phyloP scores from a whole-genome alignment of 2,888 invertebrate genomes.

The Actias luna region DNA sequence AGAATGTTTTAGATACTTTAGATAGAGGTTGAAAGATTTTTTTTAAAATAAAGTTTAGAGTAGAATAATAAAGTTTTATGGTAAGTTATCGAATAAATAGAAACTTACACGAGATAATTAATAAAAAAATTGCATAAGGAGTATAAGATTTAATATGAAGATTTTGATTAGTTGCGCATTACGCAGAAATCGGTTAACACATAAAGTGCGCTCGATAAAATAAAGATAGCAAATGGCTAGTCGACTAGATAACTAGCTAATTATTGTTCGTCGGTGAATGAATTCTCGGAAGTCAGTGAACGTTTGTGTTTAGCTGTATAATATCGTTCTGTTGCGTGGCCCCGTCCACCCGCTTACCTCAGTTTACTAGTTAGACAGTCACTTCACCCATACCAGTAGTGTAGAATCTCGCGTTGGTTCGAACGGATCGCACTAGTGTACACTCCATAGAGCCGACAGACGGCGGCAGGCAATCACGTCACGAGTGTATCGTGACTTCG shows the following conservation, averaged over 20 bases:
- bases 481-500: not conserved
- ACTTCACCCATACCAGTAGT: slow-evolving; percentile 7
- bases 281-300: slow-evolving; percentile 68
- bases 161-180: slow-evolving; percentile 18
- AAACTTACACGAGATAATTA: not conserved
- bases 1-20: too few species aligned
- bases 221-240: slow-evolving; percentile 50
- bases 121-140: not conserved
- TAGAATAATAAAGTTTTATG: not conserved
- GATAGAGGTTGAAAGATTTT: too few species aligned
- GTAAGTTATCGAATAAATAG: not conserved
- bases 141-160: slow-evolving; percentile 1
- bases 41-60: not conserved
- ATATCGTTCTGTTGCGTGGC: slow-evolving; percentile 42
- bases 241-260: slow-evolving; percentile 55
- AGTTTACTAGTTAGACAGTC: slow-evolving; percentile 9
- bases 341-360: slow-evolving; percentile 23
- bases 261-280: slow-evolving; percentile 61
- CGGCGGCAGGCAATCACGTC: slow-evolving; percentile 4
- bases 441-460: not conserved
- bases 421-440: not conserved
- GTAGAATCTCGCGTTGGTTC: slow-evolving; percentile 12
- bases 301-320: slow-evolving; percentile 50
- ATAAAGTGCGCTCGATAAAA: slow-evolving; percentile 29
- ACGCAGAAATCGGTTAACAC: slow-evolving; percentile 20